These are phyloP conservation scores for Cartodere bifasciata DNA, from an alignment of 2,888 invertebrate species.

Conservation along the genomic window DNA sequence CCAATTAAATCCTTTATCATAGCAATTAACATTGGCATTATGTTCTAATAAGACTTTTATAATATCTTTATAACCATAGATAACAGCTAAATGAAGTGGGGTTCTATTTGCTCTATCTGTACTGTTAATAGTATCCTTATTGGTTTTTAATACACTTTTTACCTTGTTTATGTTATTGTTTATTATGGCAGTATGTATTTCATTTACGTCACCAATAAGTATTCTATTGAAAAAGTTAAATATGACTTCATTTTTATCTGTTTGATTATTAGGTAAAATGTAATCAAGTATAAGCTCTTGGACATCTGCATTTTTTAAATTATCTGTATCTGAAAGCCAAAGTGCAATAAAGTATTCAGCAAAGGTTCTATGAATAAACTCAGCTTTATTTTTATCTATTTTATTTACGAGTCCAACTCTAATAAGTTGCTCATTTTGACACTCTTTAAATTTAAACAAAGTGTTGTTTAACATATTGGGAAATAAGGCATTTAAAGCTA, in stretches of 20 bases:
- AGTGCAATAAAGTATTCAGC: not conserved
- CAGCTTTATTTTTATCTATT: too few relatives aligned
- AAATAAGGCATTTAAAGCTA: too few relatives aligned
- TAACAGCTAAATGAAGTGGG: not conserved
- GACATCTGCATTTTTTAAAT: not conserved
- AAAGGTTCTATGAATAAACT: not conserved
- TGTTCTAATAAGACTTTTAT: not conserved
- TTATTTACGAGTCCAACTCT: too few relatives aligned
- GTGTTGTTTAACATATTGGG: too few relatives aligned
- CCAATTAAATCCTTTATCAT: slow-evolving; percentile 3
- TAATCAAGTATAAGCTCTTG: not conserved
- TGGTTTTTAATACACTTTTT: not conserved
- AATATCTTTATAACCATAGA: not conserved
- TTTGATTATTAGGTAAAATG: not conserved
- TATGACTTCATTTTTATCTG: not conserved
- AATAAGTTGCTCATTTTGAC: too few relatives aligned
- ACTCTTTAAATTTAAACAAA: too few relatives aligned
- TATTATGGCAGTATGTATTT: not conserved
- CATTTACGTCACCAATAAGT: not conserved
- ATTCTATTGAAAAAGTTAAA: not conserved
- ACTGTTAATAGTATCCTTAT: not conserved
- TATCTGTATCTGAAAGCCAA: not conserved
- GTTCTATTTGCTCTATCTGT: not conserved
- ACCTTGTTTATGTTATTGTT: not conserved
- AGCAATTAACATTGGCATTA: not conserved